Percentiles rank a stretch among this genome's conserved stretches.
phyloP scores from a whole-genome alignment of 2,797 vertebrate species.

The Chiloscyllium punctatum region DNA sequence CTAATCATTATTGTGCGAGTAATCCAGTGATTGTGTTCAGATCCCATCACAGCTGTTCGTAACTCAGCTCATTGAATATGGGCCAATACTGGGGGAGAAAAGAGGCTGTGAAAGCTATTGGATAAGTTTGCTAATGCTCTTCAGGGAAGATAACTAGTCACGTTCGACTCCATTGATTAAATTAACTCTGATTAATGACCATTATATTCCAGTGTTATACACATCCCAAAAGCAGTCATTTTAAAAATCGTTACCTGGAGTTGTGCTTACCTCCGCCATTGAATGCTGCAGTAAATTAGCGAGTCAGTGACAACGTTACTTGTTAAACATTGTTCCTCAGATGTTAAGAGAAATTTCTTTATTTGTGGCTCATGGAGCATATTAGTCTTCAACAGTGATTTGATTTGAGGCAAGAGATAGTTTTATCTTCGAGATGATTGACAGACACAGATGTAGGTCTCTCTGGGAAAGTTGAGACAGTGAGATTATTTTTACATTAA shows the following conservation, averaged over 20 bases:
- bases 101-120: neutral
- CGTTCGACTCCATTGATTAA: neutral
- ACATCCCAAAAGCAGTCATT: neutral
- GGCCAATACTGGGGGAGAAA: neutral
- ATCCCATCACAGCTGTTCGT: neutral
- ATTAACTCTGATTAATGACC: neutral
- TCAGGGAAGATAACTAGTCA: neutral
- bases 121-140: neutral
- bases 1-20: neutral
- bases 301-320: neutral
- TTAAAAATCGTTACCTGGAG: neutral
- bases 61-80: neutral
- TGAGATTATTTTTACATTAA: neutral
- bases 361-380: neutral
- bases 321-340: neutral
- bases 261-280: neutral
- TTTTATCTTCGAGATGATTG: neutral
- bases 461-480: neutral
- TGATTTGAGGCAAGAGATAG: neutral
- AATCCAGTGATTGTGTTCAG: neutral
- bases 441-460: neutral
- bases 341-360: neutral
- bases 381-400: neutral
- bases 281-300: neutral
- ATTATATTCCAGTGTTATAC: neutral